Evolutionary conservation across 2,113 vertebrate species (phyloP), one percentile per base, ranked within the genome.

Genomic region (Perca schrenkii): DNA sequence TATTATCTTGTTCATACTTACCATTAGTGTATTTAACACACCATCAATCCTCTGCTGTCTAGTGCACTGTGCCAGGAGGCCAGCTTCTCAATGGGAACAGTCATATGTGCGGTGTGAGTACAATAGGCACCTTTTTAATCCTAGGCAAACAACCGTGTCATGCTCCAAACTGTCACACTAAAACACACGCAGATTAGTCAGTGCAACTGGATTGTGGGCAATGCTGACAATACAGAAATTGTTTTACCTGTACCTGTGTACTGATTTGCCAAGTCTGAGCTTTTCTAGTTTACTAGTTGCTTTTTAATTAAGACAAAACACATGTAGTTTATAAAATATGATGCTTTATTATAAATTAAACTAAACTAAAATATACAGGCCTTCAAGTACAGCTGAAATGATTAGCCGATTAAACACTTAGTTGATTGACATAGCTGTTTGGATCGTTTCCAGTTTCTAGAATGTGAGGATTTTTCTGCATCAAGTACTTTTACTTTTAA

Each of bases 101-200:
- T 56, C 57, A 43, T 36, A 28, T 60, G 46, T 36, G 14, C 49
- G 21, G 11, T 64, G 80, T n/a, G 13, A 81, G 54, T 58, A 66
- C 52, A 80, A 28, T 25, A 22, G 31, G 43, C 65, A 60, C 31
- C 63, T 70, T 69, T 67, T 68, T 34, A 79, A 77, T 67, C 25
- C 63, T 73, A 43, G 46, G 77, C 79, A 90, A 93, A 92, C 84
- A 89, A 50, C 46, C 19, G 34, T 81, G 76, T 81, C 63, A 40
- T n/a, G 52, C 66, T 79, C 43, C 1, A 65, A 68, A 84, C 80
- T 66, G 81, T 65, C 80, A 80, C 77, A 74, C 84, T 57, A 79
- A 83, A 79, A 86, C 74, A 84, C 83, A 90, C 85, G 78, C 77
- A 67, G 50, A 76, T 21, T 40, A 61, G 62, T 61, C 58, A 62